These are phyloP conservation scores for Tenodera sinensis DNA, from an alignment of 2,888 invertebrate species.

Conservation along the genomic window DNA sequence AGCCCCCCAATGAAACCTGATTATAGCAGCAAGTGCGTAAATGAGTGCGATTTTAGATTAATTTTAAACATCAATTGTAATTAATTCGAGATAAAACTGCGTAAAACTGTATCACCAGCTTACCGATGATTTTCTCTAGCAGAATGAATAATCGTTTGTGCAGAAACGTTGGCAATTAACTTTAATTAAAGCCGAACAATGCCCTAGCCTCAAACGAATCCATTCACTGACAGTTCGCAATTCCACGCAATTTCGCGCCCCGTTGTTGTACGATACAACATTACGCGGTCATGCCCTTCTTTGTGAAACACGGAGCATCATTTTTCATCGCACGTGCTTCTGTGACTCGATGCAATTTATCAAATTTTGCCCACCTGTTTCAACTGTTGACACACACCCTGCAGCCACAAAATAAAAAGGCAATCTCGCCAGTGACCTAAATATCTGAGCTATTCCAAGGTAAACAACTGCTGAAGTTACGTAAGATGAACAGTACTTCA, in stretches of 20 bases:
- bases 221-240: background rate
- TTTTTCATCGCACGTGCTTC: background rate
- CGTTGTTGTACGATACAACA: background rate
- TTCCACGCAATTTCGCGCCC: background rate
- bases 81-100: too few relatives aligned
- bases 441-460: background rate
- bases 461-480: background rate
- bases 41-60: too few relatives aligned
- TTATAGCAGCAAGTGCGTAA: too few relatives aligned
- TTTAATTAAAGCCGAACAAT: background rate
- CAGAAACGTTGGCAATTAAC: background rate
- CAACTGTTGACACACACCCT: background rate
- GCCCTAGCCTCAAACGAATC: background rate
- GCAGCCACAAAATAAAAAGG: background rate
- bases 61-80: too few relatives aligned
- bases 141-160: background rate
- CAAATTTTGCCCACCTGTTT: background rate
- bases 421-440: background rate
- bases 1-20: too few relatives aligned
- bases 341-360: background rate
- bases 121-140: background rate
- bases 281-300: background rate
- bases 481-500: background rate
- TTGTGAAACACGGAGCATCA: background rate
- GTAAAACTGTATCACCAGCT: background rate